Base-by-base conservation (phyloP, 1,140 invertebrate genomes). In the Cephus cinctus region DNA sequence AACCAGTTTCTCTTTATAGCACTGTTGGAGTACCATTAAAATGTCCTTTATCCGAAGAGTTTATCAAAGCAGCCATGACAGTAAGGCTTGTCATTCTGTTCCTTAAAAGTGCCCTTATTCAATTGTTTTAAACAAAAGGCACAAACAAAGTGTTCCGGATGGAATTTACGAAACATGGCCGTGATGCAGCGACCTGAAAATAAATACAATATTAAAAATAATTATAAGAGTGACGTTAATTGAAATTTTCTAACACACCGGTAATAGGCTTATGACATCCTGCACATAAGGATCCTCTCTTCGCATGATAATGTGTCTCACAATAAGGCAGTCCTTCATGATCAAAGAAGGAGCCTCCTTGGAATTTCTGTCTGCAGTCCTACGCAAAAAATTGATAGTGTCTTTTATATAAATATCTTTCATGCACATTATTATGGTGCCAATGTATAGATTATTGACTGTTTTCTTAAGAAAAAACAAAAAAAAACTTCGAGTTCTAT, bases 161-260 rank as follows among this genome's bases (percentile, higher is more conserved):
- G 96, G 80, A 97, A 99, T 78, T 99, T 98, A 40, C 92, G 84
- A 75, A 96, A 97, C 96, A 99, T 98, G 43, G 96, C 96, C 2
- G 96, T 98, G 69, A 98, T 97, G 73, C 96, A 98, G 11, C 96
- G 89, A 45, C 96, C 89, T 83, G 70, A 41, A 76, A 77, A 72
- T 61, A 47, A 57, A 59, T 48, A 59, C 36, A 54, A 49, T 53
- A 53, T 45, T 9, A 19, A 38, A 39, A 52, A 18, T 31, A 0
- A 43, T 25, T 32, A 36, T 23, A n/a, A 38, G 39, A 49, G 8
- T 31, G 9, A 3, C 18, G 14, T 14, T 55, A 8, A 39, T 53
- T 49, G 1, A 14, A 14, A 36, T 16, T 39, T 41, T 6, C 30
- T 15, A 38, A 52, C n/a, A 49, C 49, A 83, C 83, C 92, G 50